Evolutionary conservation across 2,797 vertebrate species (phyloP).

Genomic region (Cichlasoma orientale): DNA sequence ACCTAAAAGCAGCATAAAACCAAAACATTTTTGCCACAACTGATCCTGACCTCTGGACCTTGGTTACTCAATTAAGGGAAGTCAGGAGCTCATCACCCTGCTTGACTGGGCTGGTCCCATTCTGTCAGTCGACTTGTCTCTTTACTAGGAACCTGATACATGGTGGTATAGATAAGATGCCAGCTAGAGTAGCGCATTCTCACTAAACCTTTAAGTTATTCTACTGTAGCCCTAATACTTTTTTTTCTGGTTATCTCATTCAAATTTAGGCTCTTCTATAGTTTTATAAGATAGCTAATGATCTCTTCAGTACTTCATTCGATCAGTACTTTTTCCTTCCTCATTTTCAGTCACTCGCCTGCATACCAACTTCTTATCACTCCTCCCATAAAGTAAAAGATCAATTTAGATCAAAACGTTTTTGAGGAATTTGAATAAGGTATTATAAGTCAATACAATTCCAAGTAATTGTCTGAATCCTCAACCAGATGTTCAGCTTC

Average conservation of each 20-base stretch:
- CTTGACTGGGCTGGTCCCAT: conserved; percentile 64
- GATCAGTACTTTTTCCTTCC: background rate
- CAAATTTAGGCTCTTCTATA: background rate
- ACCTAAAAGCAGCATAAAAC: background rate
- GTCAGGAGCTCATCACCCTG: conserved; percentile 55
- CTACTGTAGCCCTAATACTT: background rate
- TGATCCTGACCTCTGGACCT: conserved; percentile 17
- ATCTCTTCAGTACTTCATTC: background rate
- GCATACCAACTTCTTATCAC: background rate
- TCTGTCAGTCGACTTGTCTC: conserved; percentile 68
- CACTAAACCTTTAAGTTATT: background rate
- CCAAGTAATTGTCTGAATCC: background rate
- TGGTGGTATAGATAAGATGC: conserved; percentile 60
- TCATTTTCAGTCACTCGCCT: background rate
- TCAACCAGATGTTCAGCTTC: background rate
- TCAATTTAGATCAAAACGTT: background rate
- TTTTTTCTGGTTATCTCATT: background rate
- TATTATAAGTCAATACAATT: background rate
- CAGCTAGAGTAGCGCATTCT: conserved; percentile 37
- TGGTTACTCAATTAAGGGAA: conserved; percentile 60
- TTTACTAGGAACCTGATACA: conserved; percentile 60
- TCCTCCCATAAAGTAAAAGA: background rate
- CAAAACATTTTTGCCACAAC: background rate
- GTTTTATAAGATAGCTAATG: background rate
- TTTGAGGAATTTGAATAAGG: background rate